Percentiles rank a stretch among this genome's conserved stretches.
Conservation (phyloP, 2,113 vertebrate species). For the Noctilio leporinus region DNA sequence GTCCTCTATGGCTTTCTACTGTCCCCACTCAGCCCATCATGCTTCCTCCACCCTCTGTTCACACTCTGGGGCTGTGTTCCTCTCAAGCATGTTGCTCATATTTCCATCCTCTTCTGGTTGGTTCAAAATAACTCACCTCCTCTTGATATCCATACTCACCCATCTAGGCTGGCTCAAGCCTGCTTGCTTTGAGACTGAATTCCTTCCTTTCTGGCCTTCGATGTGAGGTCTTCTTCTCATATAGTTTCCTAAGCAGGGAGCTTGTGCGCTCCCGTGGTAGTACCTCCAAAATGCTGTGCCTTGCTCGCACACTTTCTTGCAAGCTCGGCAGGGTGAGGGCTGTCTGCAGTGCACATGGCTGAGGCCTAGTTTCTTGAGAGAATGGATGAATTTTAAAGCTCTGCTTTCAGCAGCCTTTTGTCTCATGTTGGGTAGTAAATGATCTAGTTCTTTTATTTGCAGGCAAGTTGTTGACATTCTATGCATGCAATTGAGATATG, state of each 20-base stretch:
- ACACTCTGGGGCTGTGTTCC: neutral
- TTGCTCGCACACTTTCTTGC: neutral
- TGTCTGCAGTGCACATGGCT: neutral
- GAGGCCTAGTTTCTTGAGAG: neutral
- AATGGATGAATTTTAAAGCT: neutral
- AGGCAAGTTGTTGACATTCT: neutral
- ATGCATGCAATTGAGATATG: neutral
- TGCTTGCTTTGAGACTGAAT: neutral
- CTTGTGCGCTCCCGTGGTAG: neutral
- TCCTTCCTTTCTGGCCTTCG: neutral
- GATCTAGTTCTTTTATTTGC: neutral
- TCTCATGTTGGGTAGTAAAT: neutral
- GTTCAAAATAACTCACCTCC: neutral
- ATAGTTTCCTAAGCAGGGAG: neutral
- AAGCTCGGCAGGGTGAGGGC: neutral
- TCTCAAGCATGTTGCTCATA: neutral
- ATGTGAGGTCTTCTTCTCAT: neutral
- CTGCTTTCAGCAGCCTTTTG: neutral
- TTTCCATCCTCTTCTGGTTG: neutral
- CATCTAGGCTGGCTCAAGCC: neutral
- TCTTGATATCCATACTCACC: neutral
- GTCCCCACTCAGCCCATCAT: neutral
- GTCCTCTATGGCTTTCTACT: neutral
- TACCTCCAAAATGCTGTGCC: too few relatives aligned
- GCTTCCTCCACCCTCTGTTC: neutral